Percentiles rank a stretch among this genome's conserved stretches.
phyloP scores from a whole-genome alignment of 1,140 invertebrate genomes.

The Bursaphelenchus mucronatus region DNA sequence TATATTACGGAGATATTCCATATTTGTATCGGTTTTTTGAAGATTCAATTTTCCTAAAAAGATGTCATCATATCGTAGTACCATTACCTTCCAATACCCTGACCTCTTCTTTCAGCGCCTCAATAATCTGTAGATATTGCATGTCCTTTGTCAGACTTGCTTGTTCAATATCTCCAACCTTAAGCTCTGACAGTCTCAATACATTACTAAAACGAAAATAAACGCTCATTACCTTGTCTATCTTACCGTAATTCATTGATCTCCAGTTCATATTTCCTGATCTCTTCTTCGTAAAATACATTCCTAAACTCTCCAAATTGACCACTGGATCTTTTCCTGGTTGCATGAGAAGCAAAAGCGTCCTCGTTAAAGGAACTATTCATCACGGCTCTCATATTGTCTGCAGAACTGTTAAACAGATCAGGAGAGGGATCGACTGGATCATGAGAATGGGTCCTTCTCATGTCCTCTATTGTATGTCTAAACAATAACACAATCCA shows the following conservation, averaged over 20 bases:
- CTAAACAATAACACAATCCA: conserved; percentile 18
- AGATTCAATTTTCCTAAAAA: conserved; percentile 44
- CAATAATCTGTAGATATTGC: conserved; percentile 56
- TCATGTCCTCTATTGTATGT: conserved; percentile 3
- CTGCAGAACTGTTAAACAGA: conserved; percentile 23
- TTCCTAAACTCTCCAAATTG: conserved; percentile 41
- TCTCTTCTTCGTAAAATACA: conserved; percentile 54
- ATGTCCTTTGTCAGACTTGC: conserved; percentile 51
- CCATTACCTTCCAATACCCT: conserved; percentile 51
- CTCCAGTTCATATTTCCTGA: conserved; percentile 49
- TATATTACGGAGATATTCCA: conserved; percentile 57
- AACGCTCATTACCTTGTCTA: background rate
- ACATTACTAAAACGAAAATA: conserved; percentile 35
- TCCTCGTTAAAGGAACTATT: conserved; percentile 19
- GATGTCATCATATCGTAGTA: conserved; percentile 3
- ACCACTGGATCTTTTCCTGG: conserved; percentile 11
- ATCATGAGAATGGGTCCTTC: background rate
- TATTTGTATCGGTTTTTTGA: conserved; percentile 41
- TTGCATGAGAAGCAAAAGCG: background rate
- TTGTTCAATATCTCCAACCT: conserved; percentile 53
- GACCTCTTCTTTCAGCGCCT: conserved; percentile 54
- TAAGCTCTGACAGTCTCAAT: conserved; percentile 51
- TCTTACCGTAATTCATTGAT: conserved; percentile 44
- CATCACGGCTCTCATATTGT: conserved; percentile 18
- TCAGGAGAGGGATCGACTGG: conserved; percentile 47